Percentiles rank a stretch among this genome's conserved stretches.
phyloP scores from a whole-genome alignment of 2,888 invertebrate species.

The Tridacna crocea region DNA sequence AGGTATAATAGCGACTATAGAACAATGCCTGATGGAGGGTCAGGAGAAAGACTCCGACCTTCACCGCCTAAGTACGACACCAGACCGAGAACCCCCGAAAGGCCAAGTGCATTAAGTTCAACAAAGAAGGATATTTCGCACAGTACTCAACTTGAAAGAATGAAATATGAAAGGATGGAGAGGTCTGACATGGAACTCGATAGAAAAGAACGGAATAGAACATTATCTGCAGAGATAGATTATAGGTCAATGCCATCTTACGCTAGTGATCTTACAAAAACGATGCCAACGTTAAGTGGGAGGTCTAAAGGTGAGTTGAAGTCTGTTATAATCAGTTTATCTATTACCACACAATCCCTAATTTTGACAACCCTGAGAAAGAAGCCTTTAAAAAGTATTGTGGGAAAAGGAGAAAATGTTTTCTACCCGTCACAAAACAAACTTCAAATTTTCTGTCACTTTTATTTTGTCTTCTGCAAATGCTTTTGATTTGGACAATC shows the following conservation, averaged over 20 bases:
- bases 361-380: no score
- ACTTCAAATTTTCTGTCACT: no score
- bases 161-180: constrained; percentile 24
- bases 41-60: constrained; percentile 46
- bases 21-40: constrained; percentile 66
- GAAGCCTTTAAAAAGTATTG: no score
- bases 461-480: no score
- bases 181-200: constrained; percentile 31
- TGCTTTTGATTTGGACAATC: no score
- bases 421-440: no score
- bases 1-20: constrained; percentile 62
- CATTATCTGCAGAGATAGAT: constrained; percentile 56
- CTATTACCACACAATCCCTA: no score
- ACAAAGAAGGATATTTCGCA: constrained; percentile 21
- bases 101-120: constrained; percentile 39
- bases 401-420: no score
- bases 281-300: constrained; percentile 52
- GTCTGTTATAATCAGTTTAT: no score
- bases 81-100: constrained; percentile 47
- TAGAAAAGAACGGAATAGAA: constrained; percentile 48
- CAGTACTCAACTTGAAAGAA: constrained; percentile 8
- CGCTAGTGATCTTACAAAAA: constrained; percentile 46
- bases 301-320: constrained; percentile 55
- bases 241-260: constrained; percentile 42
- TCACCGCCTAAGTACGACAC: constrained; percentile 33